phyloP scores from a whole-genome alignment of 2,888 invertebrate genomes.

The Eilema griseolum region DNA sequence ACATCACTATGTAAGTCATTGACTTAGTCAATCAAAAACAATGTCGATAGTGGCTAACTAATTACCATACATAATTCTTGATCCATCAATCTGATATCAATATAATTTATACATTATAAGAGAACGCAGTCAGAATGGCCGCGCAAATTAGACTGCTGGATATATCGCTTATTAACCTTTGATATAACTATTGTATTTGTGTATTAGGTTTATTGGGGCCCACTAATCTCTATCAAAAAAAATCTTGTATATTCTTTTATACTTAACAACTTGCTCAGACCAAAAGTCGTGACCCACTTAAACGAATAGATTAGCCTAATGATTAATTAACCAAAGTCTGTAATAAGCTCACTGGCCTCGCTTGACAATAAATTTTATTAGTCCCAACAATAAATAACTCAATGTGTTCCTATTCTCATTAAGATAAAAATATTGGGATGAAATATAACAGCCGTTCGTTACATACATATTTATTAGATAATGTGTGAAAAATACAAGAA shows the following conservation, averaged over 20 bases:
- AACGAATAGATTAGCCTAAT: constrained; percentile 32
- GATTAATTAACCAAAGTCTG: constrained; percentile 43
- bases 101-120: constrained; percentile 3
- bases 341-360: constrained; percentile 36
- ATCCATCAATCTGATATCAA: constrained; percentile 14
- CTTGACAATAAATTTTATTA: constrained; percentile 46
- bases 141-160: background rate
- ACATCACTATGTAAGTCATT: constrained; percentile 13
- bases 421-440: constrained; percentile 44
- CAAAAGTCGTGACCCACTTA: background rate
- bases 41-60: constrained; percentile 14
- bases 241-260: background rate
- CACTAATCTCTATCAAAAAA: background rate
- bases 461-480: constrained; percentile 29
- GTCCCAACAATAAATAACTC: constrained; percentile 45
- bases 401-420: constrained; percentile 44
- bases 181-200: background rate
- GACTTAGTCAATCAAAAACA: constrained; percentile 8
- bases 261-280: background rate
- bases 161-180: background rate
- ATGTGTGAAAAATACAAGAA: constrained; percentile 45
- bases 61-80: constrained; percentile 19
- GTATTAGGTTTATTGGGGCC: background rate
- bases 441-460: constrained; percentile 47
- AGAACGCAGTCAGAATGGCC: background rate